phyloP scores from a whole-genome alignment of 2,888 invertebrate genomes.

The Eutolmus rufibarbis region DNA sequence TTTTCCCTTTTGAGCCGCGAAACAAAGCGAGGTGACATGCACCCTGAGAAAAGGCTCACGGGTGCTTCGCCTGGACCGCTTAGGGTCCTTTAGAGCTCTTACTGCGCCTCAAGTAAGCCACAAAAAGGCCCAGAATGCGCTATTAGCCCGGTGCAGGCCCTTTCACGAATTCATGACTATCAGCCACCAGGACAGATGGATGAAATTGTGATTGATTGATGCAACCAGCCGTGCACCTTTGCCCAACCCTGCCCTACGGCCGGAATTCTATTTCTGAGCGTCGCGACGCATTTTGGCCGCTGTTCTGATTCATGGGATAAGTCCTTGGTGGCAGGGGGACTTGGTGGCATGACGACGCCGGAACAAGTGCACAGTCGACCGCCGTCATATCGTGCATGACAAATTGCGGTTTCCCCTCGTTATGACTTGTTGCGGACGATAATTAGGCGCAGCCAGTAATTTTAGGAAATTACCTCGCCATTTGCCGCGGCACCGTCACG shows the following conservation, averaged over 20 bases:
- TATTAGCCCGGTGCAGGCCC: background rate
- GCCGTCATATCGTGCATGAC: constrained; percentile 33
- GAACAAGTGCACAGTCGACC: background rate
- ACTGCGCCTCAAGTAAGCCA: background rate
- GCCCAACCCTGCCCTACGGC: background rate
- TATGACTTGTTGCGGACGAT: constrained; percentile 22
- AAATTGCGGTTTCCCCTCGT: constrained; percentile 33
- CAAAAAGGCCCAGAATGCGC: background rate
- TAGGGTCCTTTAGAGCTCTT: background rate
- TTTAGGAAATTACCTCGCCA: constrained; percentile 22
- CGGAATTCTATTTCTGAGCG: background rate
- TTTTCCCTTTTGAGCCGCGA: background rate
- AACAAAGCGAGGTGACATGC: background rate
- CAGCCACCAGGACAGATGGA: background rate
- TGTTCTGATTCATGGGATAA: background rate
- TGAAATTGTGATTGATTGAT: constrained; percentile 11
- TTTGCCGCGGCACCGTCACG: background rate
- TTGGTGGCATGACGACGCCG: background rate
- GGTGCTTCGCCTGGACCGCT: background rate
- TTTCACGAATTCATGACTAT: background rate
- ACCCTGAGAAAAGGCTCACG: background rate
- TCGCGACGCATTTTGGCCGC: background rate
- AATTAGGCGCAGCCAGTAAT: constrained; percentile 23
- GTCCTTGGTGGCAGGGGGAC: background rate
- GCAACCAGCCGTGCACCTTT: constrained; percentile 14